Evolutionary conservation across 2,113 vertebrate genomes (phyloP).

Genomic region (Tor tambroides): DNA sequence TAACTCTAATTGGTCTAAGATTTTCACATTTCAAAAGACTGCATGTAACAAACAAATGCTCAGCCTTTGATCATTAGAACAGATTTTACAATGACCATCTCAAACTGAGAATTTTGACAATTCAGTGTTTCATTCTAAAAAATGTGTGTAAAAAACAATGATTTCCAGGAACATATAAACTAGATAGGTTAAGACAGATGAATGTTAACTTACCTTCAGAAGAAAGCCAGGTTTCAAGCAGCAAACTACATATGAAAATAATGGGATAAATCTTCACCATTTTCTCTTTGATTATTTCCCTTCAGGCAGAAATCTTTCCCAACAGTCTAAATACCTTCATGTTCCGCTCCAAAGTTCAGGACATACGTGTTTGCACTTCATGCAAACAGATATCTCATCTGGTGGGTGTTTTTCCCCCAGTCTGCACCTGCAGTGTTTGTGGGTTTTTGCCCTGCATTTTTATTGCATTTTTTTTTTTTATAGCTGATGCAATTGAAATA

Average conservation of each 20-base stretch:
- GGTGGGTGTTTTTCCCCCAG: neutral
- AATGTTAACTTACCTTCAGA: conserved; percentile 61
- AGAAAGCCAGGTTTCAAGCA: conserved; percentile 51
- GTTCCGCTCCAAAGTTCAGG: conserved; percentile 74
- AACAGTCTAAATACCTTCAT: conserved; percentile 37
- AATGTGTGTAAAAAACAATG: neutral
- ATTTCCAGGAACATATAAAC: neutral
- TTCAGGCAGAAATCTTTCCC: conserved; percentile 26
- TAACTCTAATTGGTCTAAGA: neutral
- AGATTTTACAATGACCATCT: neutral
- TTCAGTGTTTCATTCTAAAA: neutral
- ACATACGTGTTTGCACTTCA: conserved; percentile 65
- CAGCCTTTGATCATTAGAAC: neutral
- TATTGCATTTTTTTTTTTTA: neutral
- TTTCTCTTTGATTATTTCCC: conserved; percentile 39
- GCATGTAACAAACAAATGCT: neutral
- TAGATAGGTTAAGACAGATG: neutral
- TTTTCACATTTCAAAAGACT: conserved; percentile 1
- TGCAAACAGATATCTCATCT: conserved; percentile 20
- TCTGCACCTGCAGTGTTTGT: conserved; percentile 14
- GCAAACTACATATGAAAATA: conserved; percentile 54
- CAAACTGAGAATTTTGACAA: neutral
- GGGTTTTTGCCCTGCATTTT: neutral
- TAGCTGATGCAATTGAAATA: no score
- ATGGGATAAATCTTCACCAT: conserved; percentile 66